Evolutionary conservation across 2,888 invertebrate species (phyloP), one percentile per base, ranked within the genome.

Genomic region (Macrosiphum euphorbiae): DNA sequence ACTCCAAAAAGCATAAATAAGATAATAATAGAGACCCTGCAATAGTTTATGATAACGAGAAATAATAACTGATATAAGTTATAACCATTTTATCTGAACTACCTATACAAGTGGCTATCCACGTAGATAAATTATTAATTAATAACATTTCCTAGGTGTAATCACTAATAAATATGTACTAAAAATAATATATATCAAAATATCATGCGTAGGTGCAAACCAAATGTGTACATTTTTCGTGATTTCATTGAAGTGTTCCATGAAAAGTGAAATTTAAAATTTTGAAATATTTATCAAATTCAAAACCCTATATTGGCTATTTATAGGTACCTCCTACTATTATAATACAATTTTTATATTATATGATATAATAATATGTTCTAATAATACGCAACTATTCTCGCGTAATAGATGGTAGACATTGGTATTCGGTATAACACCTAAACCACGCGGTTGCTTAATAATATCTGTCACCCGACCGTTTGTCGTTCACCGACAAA

Each of bases 401-500:
- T 78, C 78, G 78, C 78, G 35, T 78, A 78, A 78, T 78, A 78
- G 67, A 13, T n/a, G 67, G 35, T 67, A 55, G 24, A 24, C 24
- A 55, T 55, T 24, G 7, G 78, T 78, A 41, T 35, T 35, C 3
- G 78, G 78, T 78, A 41, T 78, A 78, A 78, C 35, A 41, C 78
- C 35, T 78, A 35, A 78, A 78, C 78, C 78, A 78, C 50, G 24
- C 24, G n/a, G 35, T 87, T 87, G 52, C 50, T 47, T 35, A 87
- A 55, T 50, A 26, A 41, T 52, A 20, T 26, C 41, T 41, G 35
- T 88, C 88, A 10, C 55, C 55, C 88, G 55, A 41, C 78, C 35
- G 50, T 50, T 50, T 47, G 44, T 61, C 89, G 44, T 1, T 89
- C 35, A 26, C 90, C 90, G 58, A 90, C 89, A 89, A 89, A 44